Base-by-base conservation (phyloP, 2,888 invertebrate genomes). In the Stomorhina lunata region DNA sequence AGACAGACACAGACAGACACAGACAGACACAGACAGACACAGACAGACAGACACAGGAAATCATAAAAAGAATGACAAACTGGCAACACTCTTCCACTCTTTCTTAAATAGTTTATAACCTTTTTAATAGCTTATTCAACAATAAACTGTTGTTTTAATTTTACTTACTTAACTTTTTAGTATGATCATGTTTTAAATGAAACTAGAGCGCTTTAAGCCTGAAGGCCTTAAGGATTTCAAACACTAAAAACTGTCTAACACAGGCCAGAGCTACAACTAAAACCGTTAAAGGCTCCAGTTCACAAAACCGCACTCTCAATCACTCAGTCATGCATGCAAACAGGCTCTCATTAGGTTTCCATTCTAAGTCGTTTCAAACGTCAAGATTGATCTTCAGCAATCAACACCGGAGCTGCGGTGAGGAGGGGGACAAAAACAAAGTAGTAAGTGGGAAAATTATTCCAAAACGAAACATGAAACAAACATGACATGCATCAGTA, bases 401-500 rank as follows among this genome's bases (percentile, higher is more conserved):
- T 17, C 17, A 43, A 7, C 55, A 29, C 10, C 27, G 15, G 9
- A n/a, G n/a, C n/a, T n/a, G n/a, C 15, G 29, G 17, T 15, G 32
- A 29, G 32, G 1, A 20, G 7, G 25, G 4, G 27, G 20, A 20
- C 22, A 53, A 53, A 10, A 65, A 57, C 25, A 48, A 53, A 27
- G 22, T 20, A 48, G n/a, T 63, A 63, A 78, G 69, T 78, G 53
- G 78, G 63, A 63, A 61, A 63, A 78, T 32, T 27, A 0, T 25
- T n/a, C n/a, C 10, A 17, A 1, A 57, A 45, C 55, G 55, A 25
- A 72, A 12, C 43, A 17, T n/a, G n/a, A 17, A 34, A 37, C 45
- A 40, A 53, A 75, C 71, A 68, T 85, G 84, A 84, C 83, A 83
- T 83, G 84, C 68, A 66, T 61, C 17, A 7, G 17, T 12, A 43